phyloP scores from a whole-genome alignment of 2,113 vertebrate species.

The Pardalotus punctatus region DNA sequence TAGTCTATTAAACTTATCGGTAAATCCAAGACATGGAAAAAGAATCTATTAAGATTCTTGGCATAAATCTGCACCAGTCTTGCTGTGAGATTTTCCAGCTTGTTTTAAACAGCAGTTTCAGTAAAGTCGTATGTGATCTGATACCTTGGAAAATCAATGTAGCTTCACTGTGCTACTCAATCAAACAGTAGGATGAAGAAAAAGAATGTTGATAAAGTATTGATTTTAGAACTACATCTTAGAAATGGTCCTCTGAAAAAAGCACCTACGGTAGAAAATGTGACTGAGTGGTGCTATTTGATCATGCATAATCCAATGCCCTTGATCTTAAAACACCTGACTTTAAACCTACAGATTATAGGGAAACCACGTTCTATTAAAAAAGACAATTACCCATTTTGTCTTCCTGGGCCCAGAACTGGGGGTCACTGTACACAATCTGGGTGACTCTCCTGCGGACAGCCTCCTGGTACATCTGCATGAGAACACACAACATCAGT shows the following conservation, averaged over 20 bases:
- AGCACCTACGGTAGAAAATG: neutral
- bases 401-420: conserved; percentile 67
- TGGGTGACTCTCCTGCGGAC: conserved; percentile 84
- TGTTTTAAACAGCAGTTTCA: neutral
- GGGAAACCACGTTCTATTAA: neutral
- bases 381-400: conserved; percentile 68
- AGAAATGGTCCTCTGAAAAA: neutral
- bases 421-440: conserved; percentile 81
- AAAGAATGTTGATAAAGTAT: neutral
- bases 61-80: neutral
- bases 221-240: neutral
- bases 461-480: conserved; percentile 84
- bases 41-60: neutral
- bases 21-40: neutral
- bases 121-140: neutral
- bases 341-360: neutral
- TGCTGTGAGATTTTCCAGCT: neutral
- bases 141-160: neutral
- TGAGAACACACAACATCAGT: neutral
- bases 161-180: neutral
- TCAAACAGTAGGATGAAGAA: neutral
- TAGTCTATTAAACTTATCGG: neutral
- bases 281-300: neutral
- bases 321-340: neutral
- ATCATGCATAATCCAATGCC: neutral